Percentiles rank a stretch among this genome's conserved stretches.
Evolutionary conservation across 2,113 vertebrate genomes (phyloP).

Genomic region (Abramis brama): DNA sequence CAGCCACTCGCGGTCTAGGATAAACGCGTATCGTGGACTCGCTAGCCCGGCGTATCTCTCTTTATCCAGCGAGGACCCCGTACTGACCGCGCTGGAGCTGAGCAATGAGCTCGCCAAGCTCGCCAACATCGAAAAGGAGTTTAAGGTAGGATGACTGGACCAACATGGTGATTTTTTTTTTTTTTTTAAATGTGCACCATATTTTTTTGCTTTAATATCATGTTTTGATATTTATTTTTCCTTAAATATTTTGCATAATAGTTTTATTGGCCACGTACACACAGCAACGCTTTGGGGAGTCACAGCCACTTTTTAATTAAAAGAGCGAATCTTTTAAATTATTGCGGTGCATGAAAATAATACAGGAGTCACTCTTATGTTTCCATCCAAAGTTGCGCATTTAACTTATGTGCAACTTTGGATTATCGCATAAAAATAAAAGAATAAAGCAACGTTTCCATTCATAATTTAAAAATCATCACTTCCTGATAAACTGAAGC

Average conservation of each 20-base stretch:
- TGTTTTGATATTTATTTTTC: not conserved
- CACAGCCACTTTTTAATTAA: not conserved
- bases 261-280: not conserved
- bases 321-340: not conserved
- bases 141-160: constrained; percentile 76
- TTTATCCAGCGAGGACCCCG: constrained; percentile 87
- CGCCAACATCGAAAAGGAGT: constrained; percentile 91
- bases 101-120: constrained; percentile 88
- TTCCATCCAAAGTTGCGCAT: no score
- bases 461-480: no score
- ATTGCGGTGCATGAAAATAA: not conserved
- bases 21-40: constrained; percentile 87
- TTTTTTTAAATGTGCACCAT: not conserved
- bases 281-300: not conserved
- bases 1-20: constrained; percentile 86
- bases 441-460: no score
- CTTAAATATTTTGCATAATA: not conserved
- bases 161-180: not conserved
- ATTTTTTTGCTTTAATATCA: not conserved
- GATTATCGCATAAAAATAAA: no score
- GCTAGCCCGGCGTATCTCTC: constrained; percentile 88
- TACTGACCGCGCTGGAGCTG: constrained; percentile 86
- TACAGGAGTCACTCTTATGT: not conserved
- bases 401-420: no score
- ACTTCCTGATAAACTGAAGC: no score